A percentile compares a stretch with the other conserved stretches of the same genome.
phyloP scores from a whole-genome alignment of 2,113 vertebrate species.

The Jacana jacana region DNA sequence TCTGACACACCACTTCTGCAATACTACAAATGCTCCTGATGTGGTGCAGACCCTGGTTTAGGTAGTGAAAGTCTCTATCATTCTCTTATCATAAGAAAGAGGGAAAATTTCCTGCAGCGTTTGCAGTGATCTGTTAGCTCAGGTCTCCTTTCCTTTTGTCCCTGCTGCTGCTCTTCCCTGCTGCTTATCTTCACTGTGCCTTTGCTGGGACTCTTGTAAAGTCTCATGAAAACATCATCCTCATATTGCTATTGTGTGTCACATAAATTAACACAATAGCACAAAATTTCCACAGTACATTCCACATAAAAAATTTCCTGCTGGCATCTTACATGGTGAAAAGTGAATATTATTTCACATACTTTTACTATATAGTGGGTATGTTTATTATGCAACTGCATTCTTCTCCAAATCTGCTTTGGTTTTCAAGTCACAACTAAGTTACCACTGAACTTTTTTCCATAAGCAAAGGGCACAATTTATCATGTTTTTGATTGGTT shows the following conservation, averaged over 20 bases:
- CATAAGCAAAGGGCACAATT: conserved; percentile 30
- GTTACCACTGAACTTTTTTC: neutral
- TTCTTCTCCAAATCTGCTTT: neutral
- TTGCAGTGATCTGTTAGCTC: neutral
- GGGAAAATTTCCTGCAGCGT: neutral
- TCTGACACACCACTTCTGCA: neutral
- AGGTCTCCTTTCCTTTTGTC: neutral
- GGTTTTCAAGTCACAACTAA: neutral
- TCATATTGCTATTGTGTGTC: neutral
- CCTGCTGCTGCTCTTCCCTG: neutral
- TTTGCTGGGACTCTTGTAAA: neutral
- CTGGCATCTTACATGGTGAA: neutral
- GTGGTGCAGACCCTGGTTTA: neutral
- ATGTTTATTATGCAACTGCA: neutral
- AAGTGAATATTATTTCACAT: neutral
- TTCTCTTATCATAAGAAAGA: neutral
- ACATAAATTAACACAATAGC: neutral
- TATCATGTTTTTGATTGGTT: conserved; percentile 18
- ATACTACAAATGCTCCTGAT: neutral
- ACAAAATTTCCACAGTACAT: neutral
- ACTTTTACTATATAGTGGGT: neutral
- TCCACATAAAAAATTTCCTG: neutral
- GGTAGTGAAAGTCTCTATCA: neutral
- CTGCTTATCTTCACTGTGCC: neutral
- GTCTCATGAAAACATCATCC: neutral